Conservation (phyloP, 2,888 invertebrate species). For the Eristalinus aeneus region DNA sequence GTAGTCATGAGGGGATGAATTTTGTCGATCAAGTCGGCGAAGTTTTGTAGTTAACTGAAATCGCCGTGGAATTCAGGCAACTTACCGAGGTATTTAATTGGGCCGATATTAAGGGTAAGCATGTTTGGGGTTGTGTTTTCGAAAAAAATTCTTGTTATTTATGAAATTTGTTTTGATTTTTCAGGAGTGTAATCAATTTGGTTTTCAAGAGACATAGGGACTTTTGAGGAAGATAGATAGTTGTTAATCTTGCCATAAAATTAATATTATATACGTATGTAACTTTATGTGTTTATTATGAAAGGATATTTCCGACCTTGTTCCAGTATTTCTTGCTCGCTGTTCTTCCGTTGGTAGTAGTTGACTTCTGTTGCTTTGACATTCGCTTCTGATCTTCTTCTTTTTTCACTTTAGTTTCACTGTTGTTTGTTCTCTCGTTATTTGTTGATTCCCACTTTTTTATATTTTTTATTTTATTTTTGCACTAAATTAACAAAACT, state of each 20-base stretch:
- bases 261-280: neutral
- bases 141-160: no score
- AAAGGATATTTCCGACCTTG: neutral
- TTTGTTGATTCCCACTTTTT: no score
- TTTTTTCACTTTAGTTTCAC: no score
- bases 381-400: no score
- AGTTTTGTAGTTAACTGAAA: conserved; percentile 21
- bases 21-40: conserved; percentile 33
- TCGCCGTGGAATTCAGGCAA: conserved; percentile 37
- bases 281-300: neutral
- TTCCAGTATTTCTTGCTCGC: no score
- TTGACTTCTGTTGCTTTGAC: no score
- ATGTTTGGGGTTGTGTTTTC: neutral
- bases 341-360: no score
- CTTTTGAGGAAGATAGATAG: no score
- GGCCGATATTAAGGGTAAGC: conserved; percentile 2
- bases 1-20: conserved; percentile 25
- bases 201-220: neutral
- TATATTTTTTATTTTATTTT: no score
- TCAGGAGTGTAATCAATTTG: neutral
- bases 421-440: no score
- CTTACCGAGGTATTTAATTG: conserved; percentile 24
- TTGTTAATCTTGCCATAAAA: no score
- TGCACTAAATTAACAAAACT: no score
- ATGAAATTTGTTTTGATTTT: neutral